phyloP scores from a whole-genome alignment of 2,797 vertebrate genomes.

The Alauda arvensis region DNA sequence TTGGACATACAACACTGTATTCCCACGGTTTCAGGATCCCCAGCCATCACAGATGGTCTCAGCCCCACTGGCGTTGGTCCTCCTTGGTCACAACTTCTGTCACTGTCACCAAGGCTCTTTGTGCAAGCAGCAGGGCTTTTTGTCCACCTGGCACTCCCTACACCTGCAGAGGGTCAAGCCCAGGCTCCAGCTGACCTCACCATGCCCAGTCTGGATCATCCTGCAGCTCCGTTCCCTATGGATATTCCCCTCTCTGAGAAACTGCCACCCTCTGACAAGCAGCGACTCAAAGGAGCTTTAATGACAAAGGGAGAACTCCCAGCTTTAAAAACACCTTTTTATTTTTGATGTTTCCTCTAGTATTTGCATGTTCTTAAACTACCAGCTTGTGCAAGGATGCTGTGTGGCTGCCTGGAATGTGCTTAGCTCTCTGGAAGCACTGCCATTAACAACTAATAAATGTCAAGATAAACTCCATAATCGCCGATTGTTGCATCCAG shows the following conservation, averaged over 20 bases:
- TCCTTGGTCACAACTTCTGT: background rate
- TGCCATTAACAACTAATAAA: slow-evolving; percentile 31
- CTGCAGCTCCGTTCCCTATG: background rate
- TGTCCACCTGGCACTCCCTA: background rate
- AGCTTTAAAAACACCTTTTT: background rate
- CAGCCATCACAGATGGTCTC: background rate
- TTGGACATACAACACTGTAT: no score
- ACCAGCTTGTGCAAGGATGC: background rate
- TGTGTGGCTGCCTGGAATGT: background rate
- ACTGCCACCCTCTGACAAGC: background rate
- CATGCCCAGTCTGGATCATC: background rate
- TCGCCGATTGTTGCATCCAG: background rate
- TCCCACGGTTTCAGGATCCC: background rate
- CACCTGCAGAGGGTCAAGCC: background rate
- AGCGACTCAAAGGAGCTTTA: background rate
- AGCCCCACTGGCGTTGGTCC: rapidly evolving
- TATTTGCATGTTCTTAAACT: background rate
- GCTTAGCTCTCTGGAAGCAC: background rate
- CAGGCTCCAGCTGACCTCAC: background rate
- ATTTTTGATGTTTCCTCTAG: background rate
- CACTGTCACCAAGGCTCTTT: background rate
- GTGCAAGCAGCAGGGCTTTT: background rate
- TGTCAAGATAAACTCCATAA: slow-evolving; percentile 2
- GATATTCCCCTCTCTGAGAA: background rate
- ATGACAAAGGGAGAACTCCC: background rate